These are phyloP conservation scores for Netelia fuscicornis DNA, from an alignment of 2,888 invertebrate species.

Conservation along the genomic window DNA sequence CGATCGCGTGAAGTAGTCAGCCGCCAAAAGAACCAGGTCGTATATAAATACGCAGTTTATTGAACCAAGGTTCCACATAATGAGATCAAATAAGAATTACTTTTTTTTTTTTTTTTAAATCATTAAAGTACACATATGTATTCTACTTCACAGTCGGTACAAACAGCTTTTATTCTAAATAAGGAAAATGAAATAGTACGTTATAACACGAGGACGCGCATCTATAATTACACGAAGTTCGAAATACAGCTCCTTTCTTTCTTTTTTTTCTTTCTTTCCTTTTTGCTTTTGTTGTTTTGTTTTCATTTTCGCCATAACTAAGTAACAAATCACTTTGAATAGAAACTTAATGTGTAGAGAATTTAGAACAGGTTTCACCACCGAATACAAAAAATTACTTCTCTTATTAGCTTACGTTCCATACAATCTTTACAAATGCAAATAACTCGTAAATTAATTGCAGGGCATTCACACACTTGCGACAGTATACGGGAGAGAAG, in stretches of 20 bases:
- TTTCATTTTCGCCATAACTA: slow-evolving; percentile 40
- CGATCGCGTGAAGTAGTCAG: slow-evolving; percentile 63
- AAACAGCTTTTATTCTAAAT: slow-evolving; percentile 63
- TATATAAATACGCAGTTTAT: slow-evolving; percentile 73
- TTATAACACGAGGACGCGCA: slow-evolving; percentile 56
- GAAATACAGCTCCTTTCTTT: slow-evolving; percentile 34
- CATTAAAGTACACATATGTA: slow-evolving; percentile 68
- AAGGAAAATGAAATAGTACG: slow-evolving; percentile 52
- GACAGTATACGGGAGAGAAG: slow-evolving; percentile 76
- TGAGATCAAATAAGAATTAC: slow-evolving; percentile 70
- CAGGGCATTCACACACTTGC: slow-evolving; percentile 78
- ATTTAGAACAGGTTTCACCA: slow-evolving; percentile 65
- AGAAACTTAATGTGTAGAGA: slow-evolving; percentile 62
- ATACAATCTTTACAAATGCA: slow-evolving; percentile 73
- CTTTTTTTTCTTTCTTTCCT: slow-evolving; percentile 29
- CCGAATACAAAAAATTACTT: slow-evolving; percentile 67
- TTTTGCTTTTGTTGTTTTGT: slow-evolving; percentile 35
- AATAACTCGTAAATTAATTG: slow-evolving; percentile 73
- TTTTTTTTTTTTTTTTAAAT: slow-evolving; percentile 14
- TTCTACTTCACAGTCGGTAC: slow-evolving; percentile 69
- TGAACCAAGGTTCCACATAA: slow-evolving; percentile 70
- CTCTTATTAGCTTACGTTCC: slow-evolving; percentile 59
- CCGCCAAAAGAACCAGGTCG: slow-evolving; percentile 61
- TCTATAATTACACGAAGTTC: slow-evolving; percentile 60
- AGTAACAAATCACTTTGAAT: slow-evolving; percentile 64